phyloP scores from a whole-genome alignment of 2,888 invertebrate genomes.

The Cacoxenus indagator region DNA sequence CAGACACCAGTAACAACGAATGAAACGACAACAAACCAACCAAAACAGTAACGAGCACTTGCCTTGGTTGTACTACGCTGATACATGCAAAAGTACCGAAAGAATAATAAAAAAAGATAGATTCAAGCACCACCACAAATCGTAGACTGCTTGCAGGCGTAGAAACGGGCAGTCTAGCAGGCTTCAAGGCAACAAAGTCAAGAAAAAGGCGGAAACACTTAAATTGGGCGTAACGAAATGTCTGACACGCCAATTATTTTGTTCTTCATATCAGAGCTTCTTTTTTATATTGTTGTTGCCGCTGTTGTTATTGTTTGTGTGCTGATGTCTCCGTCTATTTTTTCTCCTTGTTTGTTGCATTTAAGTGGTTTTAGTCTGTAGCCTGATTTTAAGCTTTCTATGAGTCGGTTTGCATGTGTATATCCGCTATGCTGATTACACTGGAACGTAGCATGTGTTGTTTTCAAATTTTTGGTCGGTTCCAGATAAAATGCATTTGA shows the following conservation, averaged over 20 bases:
- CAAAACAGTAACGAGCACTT: not conserved
- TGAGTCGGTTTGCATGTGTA: not conserved
- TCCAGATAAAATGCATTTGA: no score
- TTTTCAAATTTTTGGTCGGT: no score
- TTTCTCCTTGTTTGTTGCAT: slow-evolving; percentile 1
- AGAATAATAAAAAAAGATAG: not conserved
- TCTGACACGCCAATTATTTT: slow-evolving; percentile 62
- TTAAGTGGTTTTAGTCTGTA: slow-evolving; percentile 28
- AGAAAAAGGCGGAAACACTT: slow-evolving; percentile 23
- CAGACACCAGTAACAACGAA: not conserved
- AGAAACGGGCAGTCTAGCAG: not conserved
- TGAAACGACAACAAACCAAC: not conserved
- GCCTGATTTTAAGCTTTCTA: not conserved
- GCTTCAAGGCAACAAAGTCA: not conserved
- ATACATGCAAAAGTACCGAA: not conserved
- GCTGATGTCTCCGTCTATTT: not conserved
- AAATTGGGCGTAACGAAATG: slow-evolving; percentile 53
- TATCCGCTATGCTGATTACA: no score
- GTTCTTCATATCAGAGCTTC: slow-evolving; percentile 46
- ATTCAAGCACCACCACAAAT: not conserved
- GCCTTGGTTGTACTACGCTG: not conserved
- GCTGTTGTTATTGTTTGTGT: not conserved
- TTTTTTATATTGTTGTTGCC: not conserved
- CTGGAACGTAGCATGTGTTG: no score
- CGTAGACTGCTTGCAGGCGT: not conserved